Base-by-base conservation (phyloP, 2,888 invertebrate genomes). In the Agonopterix subpropinquella region DNA sequence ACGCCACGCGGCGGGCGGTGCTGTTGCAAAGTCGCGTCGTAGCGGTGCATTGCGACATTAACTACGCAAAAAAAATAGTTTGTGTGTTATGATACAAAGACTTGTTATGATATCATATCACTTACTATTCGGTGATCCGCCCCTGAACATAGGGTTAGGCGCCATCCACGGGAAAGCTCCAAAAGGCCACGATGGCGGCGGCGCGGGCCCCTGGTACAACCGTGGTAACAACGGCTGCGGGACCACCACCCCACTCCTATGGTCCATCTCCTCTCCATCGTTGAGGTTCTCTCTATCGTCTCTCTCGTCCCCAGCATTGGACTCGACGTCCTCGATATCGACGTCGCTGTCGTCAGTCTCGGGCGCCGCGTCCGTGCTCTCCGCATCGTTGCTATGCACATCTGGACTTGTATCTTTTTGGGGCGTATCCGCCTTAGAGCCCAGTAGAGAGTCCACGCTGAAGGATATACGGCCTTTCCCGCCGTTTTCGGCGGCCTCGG, bases 401-500 rank as follows among this genome's bases (percentile, higher is more conserved):
- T 85, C 84, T 10, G 52, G 55, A 8, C 71, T 67, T 2, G 70
- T 59, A 35, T 78, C 80, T 53, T 81, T 78, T 0, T 61, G 60
- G 0, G 77, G 74, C 2, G 76, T 64, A 43, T 79, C 76, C 13
- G 65, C 72, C 58, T 82, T 70, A 59, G 84, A 73, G 28, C 85
- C 81, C 37, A 93, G 72, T 15, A 93, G 69, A 0, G 93, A 90
- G 76, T 93, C 93, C 45, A 93, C 93, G 80, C 93, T 93, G 76
- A 93, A 93, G 53, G 93, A 93, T 68, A 93, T 93, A 62, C 93
- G 92, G 60, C 92, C 89, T 70, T 91, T 92, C 56, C 90, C 80
- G 65, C 90, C 81, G 65, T 72, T 80, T 46, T 86, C 86, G 61
- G 85, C 84, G 80, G 84, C 73, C 56, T 88, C 88, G 59, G 82